These are phyloP conservation scores for Agonopterix heracliana DNA, from an alignment of 2,888 invertebrate species.

Conservation along the genomic window DNA sequence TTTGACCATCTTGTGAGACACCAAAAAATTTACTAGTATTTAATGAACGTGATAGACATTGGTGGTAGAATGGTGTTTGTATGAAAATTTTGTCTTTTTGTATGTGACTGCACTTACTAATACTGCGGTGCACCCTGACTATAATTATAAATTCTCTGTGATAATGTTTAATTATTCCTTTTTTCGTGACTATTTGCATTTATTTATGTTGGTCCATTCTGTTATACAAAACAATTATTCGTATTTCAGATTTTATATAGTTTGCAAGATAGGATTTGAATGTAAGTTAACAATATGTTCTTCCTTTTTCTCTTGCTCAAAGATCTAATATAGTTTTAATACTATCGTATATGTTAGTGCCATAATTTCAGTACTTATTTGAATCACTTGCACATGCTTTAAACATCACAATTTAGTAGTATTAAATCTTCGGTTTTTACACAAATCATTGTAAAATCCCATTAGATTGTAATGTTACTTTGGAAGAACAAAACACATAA, in stretches of 20 bases:
- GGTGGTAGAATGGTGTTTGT: constrained; percentile 24
- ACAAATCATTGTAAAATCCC: too few relatives aligned
- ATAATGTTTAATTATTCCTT: constrained; percentile 39
- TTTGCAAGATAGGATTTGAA: too few relatives aligned
- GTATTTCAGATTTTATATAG: too few relatives aligned
- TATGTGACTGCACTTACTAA: constrained; percentile 36
- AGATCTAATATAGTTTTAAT: constrained; percentile 14
- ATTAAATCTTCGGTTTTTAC: background rate
- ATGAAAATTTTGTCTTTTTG: constrained; percentile 24
- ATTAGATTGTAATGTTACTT: too few relatives aligned
- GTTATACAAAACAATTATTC: too few relatives aligned
- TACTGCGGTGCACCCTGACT: constrained; percentile 40
- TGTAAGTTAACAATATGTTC: background rate
- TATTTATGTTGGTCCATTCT: constrained; percentile 2
- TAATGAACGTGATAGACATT: constrained; percentile 45
- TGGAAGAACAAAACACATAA: too few relatives aligned
- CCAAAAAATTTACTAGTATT: constrained; percentile 50
- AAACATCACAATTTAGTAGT: background rate
- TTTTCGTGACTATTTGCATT: constrained; percentile 30
- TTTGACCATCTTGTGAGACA: constrained; percentile 38
- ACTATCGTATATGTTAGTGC: constrained; percentile 38
- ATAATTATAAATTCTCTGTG: constrained; percentile 48
- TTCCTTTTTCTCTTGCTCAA: constrained; percentile 34
- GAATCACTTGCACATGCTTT: constrained; percentile 8
- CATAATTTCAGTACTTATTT: constrained; percentile 52